These are phyloP conservation scores for Epinephelus awoara DNA, from an alignment of 2,797 vertebrate genomes.

Conservation along the genomic window DNA sequence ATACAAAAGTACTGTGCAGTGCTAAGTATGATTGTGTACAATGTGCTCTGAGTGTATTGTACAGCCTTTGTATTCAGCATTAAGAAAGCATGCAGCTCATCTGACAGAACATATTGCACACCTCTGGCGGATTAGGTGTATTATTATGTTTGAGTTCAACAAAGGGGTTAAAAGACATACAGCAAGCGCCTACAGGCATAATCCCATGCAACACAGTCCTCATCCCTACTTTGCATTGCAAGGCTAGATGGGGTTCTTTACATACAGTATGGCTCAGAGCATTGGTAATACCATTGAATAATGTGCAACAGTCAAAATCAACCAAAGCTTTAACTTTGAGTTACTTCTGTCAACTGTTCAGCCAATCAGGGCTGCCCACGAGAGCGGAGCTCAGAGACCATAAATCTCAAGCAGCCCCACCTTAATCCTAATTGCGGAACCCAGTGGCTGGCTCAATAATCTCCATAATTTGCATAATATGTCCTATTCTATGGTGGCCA, in stretches of 20 bases:
- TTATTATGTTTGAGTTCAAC: constrained; percentile 14
- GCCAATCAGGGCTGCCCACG: constrained; percentile 11
- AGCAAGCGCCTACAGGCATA: constrained; percentile 23
- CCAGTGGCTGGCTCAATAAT: constrained; percentile 51
- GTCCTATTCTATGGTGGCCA: constrained; percentile 22
- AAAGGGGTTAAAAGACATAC: neutral
- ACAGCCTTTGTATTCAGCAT: constrained; percentile 15
- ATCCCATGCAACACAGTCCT: constrained; percentile 4
- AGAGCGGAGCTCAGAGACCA: constrained; percentile 25
- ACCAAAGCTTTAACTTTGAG: constrained; percentile 24
- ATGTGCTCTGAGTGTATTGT: neutral
- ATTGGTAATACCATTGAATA: constrained; percentile 11
- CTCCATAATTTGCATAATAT: constrained; percentile 58
- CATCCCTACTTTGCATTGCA: constrained; percentile 3
- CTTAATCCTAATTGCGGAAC: constrained; percentile 51
- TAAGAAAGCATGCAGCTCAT: constrained; percentile 8
- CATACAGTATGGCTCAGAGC: constrained; percentile 8
- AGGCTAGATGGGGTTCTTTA: neutral
- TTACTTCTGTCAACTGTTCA: constrained; percentile 15
- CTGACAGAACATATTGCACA: constrained; percentile 4
- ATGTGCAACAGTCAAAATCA: constrained; percentile 21
- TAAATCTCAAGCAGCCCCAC: constrained; percentile 21
- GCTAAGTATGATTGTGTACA: neutral
- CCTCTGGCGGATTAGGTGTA: constrained; percentile 26
- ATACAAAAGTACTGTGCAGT: neutral